Evolutionary conservation across 2,888 invertebrate genomes (phyloP), one percentile per base, ranked within the genome.

Genomic region (Ctenicera cuprea): DNA sequence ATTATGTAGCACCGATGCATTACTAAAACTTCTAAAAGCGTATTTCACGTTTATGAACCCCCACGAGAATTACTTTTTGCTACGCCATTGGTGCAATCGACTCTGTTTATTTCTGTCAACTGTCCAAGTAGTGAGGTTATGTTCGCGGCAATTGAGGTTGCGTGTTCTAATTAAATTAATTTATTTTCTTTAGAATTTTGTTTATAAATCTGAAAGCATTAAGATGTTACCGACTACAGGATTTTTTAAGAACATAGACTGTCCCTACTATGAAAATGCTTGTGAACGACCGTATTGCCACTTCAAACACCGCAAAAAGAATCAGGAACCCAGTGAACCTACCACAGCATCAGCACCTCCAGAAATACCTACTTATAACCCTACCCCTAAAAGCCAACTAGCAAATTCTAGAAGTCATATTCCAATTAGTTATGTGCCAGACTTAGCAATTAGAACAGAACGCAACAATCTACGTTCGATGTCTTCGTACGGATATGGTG

Each of bases 201-300:
- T 41, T 41, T 41, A 41, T 14, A 41, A 41, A 41, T 14, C n/a
- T 12, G 11, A 50, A 50, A 18, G 20, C 16, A 12, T 18, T 84
- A 86, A 88, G 86, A 97, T 97, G 97, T 90, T 97, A 83, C 95
- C 97, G 45, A 94, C 96, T 72, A 94, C 95, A 80, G 97, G 97
- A 77, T 94, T 95, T 86, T 97, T 97, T 85, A 94, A 94, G 88
- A 92, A 92, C 82, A 92, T 96, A 77, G 91, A 91, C 81, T 97
- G 97, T 86, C 97, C 97, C 22, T 97, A 94, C 88, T 95, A 92
- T 86, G 92, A 94, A 82, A 94, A 93, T 75, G 88, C 91, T 63
- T 97, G 97, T 88, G 94, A 94, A 80, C 90, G 97, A 82, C 96
- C 97, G 20, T 96, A 97, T 87, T 97, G 97, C 88, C 97, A 97